A percentile compares a stretch with the other conserved stretches of the same genome.
Evolutionary conservation across 2,113 vertebrate genomes (phyloP).

Genomic region (Nesoenas mayeri): DNA sequence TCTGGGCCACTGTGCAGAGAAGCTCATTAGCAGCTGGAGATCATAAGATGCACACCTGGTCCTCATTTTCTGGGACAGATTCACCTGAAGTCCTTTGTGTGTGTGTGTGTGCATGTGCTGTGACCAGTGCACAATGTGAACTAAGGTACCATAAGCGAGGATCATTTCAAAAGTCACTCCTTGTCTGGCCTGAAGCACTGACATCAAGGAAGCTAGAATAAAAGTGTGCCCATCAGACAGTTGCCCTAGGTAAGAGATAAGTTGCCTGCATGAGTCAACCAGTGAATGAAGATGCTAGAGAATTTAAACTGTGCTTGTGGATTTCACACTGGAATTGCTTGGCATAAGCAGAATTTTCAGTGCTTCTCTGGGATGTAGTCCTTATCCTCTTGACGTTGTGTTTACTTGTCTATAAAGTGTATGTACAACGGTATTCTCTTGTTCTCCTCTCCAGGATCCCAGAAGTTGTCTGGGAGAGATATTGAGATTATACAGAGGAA

Average conservation of each 20-base stretch:
- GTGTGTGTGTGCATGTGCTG: fast-evolving
- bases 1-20: background rate
- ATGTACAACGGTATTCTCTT: background rate
- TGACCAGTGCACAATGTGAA: background rate
- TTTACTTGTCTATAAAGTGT: background rate
- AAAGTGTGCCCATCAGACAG: background rate
- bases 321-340: background rate
- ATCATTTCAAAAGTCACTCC: background rate
- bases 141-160: background rate
- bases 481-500: background rate
- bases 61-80: background rate
- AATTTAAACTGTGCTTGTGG: background rate
- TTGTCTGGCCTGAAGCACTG: background rate
- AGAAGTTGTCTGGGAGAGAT: background rate
- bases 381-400: background rate
- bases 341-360: background rate
- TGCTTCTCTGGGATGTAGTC: background rate
- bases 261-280: background rate
- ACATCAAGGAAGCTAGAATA: background rate
- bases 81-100: background rate
- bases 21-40: background rate
- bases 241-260: background rate
- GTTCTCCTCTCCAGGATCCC: background rate
- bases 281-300: background rate
- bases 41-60: background rate